Base-by-base conservation (phyloP, 2,888 invertebrate genomes). In the Ophion ellenae region DNA sequence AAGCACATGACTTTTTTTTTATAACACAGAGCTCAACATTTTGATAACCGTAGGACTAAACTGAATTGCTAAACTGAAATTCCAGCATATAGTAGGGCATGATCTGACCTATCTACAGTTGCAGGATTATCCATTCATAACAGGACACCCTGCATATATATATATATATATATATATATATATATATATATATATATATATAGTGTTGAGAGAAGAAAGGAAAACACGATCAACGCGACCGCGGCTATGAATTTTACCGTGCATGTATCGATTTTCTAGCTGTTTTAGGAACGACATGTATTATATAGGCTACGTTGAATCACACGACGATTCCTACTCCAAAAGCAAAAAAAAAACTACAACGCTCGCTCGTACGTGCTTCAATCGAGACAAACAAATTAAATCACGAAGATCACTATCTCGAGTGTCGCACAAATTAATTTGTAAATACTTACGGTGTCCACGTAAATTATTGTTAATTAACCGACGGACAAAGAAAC, bases 381-480 rank as follows among this genome's bases (percentile, higher is more conserved):
- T 36, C 76, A 53, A 69, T 82, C 70, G 66, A 40, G 59, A 75
- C 74, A 45, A 20, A 53, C n/a, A 69, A 28, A 69, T 20, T 14
- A 47, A 69, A 53, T 71, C 61, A 40, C n/a, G n/a, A 63, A 63
- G 28, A 45, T 66, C 11, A 47, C 63, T 28, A 85, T 71, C 77
- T 78, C 83, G 53, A 28, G 84, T 80, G 85, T 85, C 64, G 81
- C 85, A 83, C 83, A 83, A 57, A 83, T 80, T 88, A 70, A 74
- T 76, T 73, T 88, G 86, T 88, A 88, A 87, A 88, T 88, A 88
- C 73, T 77, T 84, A 71, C 78, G 77, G 76, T 78, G 83, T 75
- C 69, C 59, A 78, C 74, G 61, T 77, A 32, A 63, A 61, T 66
- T 45, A 77, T 86, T 73, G 77, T 73, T 59, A 78, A 78, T 79